These are phyloP conservation scores for Morus bassanus DNA, from an alignment of 2,797 vertebrate genomes.

Conservation along the genomic window DNA sequence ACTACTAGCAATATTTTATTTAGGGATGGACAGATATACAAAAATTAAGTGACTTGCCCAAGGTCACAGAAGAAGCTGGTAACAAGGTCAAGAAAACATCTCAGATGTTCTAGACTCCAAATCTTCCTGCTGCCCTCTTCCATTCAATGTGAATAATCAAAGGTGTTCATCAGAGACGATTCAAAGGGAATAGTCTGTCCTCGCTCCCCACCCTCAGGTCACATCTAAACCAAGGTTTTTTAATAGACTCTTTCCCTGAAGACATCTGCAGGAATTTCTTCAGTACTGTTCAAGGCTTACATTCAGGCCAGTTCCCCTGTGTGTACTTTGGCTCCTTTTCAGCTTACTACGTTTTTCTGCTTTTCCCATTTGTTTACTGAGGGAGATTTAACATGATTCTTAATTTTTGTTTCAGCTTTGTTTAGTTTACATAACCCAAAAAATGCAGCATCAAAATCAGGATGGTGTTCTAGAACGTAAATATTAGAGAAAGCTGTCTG, in stretches of 20 bases:
- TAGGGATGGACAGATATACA: background rate
- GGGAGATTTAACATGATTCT: background rate
- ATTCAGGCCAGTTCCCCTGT: conserved; percentile 42
- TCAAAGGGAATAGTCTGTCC: background rate
- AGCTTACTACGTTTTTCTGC: conserved; percentile 1
- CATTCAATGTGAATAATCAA: background rate
- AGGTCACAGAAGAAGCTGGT: background rate
- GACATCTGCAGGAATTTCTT: conserved; percentile 39
- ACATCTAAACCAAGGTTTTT: background rate
- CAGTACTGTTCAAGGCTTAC: background rate
- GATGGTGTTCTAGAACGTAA: conserved; percentile 42
- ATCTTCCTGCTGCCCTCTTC: background rate
- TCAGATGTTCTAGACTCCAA: background rate
- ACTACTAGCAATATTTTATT: background rate
- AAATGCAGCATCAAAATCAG: conserved; percentile 42
- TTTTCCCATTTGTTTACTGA: conserved; percentile 25
- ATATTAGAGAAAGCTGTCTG: conserved; percentile 29
- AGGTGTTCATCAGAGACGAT: background rate
- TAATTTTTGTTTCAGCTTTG: conserved; percentile 70
- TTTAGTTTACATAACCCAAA: conserved; percentile 54
- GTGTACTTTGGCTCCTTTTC: conserved; percentile 34
- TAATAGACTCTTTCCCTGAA: conserved; percentile 16
- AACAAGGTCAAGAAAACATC: background rate
- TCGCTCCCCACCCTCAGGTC: background rate
- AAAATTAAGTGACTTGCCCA: background rate